phyloP scores from a whole-genome alignment of 2,797 vertebrate species.

The Gallinago solitaria region DNA sequence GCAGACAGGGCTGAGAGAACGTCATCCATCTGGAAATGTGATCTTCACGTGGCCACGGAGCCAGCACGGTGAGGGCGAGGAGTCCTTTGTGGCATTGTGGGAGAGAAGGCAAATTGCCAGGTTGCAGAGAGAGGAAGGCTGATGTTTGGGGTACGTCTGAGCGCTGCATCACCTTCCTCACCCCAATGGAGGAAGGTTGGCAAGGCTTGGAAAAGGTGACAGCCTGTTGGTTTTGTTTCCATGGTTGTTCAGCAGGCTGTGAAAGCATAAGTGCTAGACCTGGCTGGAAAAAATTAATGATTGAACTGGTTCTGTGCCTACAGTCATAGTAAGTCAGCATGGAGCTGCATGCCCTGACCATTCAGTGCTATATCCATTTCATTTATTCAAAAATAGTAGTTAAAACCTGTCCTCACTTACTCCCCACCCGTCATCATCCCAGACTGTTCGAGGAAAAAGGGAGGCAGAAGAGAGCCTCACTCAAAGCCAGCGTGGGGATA shows the following conservation, averaged over 20 bases:
- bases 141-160: accelerated
- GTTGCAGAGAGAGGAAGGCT: not conserved
- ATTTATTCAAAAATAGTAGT: not conserved
- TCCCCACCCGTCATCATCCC: not conserved
- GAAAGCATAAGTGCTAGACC: not conserved
- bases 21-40: not conserved
- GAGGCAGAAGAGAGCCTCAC: not conserved
- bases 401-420: not conserved
- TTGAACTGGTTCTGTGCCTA: not conserved
- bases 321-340: not conserved
- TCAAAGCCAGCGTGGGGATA: not conserved
- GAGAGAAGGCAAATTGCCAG: accelerated
- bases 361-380: not conserved
- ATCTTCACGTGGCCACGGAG: not conserved
- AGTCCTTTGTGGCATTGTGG: not conserved
- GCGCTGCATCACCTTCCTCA: accelerated
- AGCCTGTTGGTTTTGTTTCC: not conserved
- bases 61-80: not conserved
- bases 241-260: not conserved
- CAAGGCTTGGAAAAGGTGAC: not conserved
- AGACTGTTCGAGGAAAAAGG: not conserved
- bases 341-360: not conserved
- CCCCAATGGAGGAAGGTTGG: not conserved
- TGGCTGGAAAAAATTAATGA: not conserved
- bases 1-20: not conserved